A percentile compares a stretch with the other conserved stretches of the same genome.
Evolutionary conservation across 53 echinoderm and acorn worm species (phyloP).

Genomic region (Echinarachnius parma): DNA sequence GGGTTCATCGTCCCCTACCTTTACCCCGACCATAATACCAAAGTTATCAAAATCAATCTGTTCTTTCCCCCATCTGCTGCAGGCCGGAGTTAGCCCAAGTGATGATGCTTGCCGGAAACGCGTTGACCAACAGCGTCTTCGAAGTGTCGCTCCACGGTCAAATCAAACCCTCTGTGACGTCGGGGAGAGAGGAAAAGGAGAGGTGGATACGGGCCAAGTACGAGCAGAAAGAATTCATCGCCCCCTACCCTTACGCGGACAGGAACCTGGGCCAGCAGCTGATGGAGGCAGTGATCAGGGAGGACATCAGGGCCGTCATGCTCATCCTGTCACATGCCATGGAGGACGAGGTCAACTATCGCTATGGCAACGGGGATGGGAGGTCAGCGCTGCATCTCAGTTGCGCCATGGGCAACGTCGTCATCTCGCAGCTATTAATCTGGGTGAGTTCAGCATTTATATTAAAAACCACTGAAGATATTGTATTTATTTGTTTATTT

Average conservation of each 20-base stretch:
- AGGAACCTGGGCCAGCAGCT: slow-evolving; percentile 90
- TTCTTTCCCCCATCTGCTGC: neutral
- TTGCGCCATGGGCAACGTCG: slow-evolving; percentile 94
- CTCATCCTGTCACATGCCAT: slow-evolving; percentile 70
- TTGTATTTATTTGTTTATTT: neutral
- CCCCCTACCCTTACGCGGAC: slow-evolving; percentile 74
- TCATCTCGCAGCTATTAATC: slow-evolving; percentile 90
- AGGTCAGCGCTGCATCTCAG: slow-evolving; percentile 94
- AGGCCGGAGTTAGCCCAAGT: slow-evolving; percentile 82
- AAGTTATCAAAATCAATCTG: no score
- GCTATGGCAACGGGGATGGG: slow-evolving; percentile 91
- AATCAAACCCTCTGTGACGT: slow-evolving; percentile 61
- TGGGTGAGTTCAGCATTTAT: slow-evolving; percentile 70
- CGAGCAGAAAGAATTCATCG: slow-evolving; percentile 87
- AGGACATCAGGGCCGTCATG: slow-evolving; percentile 75
- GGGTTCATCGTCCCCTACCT: no score
- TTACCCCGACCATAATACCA: no score
- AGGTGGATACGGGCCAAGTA: slow-evolving; percentile 93
- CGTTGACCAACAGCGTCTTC: slow-evolving; percentile 80
- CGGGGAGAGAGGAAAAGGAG: slow-evolving; percentile 89
- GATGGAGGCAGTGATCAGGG: slow-evolving; percentile 91
- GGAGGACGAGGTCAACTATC: slow-evolving; percentile 77
- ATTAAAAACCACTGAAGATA: neutral
- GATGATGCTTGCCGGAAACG: slow-evolving; percentile 85
- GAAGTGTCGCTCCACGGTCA: slow-evolving; percentile 73